phyloP scores from a whole-genome alignment of 1,140 invertebrate genomes.

The Cherax destructor region DNA sequence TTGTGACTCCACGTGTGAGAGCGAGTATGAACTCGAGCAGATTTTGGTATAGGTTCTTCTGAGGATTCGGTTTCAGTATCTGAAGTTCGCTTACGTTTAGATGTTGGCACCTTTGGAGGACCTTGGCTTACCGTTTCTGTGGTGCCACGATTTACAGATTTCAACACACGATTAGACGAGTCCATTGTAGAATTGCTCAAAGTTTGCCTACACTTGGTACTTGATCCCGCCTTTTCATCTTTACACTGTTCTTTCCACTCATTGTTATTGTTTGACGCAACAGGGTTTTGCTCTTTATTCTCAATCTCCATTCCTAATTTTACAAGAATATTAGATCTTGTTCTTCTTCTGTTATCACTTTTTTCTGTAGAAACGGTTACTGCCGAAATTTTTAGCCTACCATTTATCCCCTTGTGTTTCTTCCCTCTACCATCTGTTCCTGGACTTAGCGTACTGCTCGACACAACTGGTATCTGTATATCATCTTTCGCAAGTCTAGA shows the following conservation, averaged over 20 bases:
- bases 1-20: constrained; percentile 69
- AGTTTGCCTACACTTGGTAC: constrained; percentile 27
- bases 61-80: constrained; percentile 38
- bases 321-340: constrained; percentile 46
- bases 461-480: constrained; percentile 71
- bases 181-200: constrained; percentile 29
- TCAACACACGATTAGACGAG: constrained; percentile 46
- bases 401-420: constrained; percentile 20
- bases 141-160: constrained; percentile 53
- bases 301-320: constrained; percentile 54
- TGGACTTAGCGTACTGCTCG: constrained; percentile 69
- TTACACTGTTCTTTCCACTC: constrained; percentile 53
- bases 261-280: constrained; percentile 66
- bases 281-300: constrained; percentile 56
- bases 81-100: constrained; percentile 48
- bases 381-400: constrained; percentile 18
- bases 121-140: constrained; percentile 25
- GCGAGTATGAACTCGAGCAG: constrained; percentile 62
- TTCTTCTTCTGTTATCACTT: constrained; percentile 42
- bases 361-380: constrained; percentile 45
- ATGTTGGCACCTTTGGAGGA: neutral
- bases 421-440: constrained; percentile 43
- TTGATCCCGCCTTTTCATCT: constrained; percentile 54
- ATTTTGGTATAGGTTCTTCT: constrained; percentile 39
- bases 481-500: constrained; percentile 57